Evolutionary conservation across 1,140 invertebrate species (phyloP).

Genomic region (Helicoverpa zea): DNA sequence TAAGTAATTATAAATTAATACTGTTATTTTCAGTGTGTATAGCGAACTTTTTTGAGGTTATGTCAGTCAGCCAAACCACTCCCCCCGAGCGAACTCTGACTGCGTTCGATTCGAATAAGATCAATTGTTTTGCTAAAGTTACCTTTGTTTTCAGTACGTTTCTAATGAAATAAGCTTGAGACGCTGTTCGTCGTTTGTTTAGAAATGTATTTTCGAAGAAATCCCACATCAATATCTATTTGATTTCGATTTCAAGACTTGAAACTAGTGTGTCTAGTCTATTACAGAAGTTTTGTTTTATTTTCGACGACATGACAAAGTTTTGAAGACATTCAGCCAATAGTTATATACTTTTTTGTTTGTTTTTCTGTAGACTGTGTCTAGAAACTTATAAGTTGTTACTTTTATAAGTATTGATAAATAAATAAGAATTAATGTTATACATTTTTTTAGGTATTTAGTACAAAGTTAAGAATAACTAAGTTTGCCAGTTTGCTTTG

Average conservation of each 20-base stretch:
- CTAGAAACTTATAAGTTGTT: no score
- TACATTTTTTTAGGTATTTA: not conserved
- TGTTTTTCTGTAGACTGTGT: no score
- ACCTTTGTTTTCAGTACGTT: conserved; percentile 1
- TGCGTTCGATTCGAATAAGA: not conserved
- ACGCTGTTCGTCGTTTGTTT: not conserved
- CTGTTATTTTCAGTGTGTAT: conserved; percentile 3
- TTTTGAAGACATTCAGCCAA: no score
- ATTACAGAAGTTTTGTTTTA: no score
- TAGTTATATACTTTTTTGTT: no score
- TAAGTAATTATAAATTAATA: conserved; percentile 61
- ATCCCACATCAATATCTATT: not conserved
- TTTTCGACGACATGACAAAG: no score
- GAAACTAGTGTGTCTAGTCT: no score
- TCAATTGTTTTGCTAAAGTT: conserved; percentile 10
- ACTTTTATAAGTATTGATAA: not conserved
- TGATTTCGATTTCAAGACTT: no score
- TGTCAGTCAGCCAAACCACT: conserved; percentile 3
- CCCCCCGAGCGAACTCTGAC: not conserved
- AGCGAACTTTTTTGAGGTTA: conserved; percentile 34
- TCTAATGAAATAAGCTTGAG: conserved; percentile 16
- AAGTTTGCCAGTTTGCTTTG: no score
- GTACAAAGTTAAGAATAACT: not conserved
- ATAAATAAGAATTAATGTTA: not conserved
- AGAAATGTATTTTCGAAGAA: not conserved